phyloP scores from a whole-genome alignment of 2,797 vertebrate genomes.

The Esox lucius region DNA sequence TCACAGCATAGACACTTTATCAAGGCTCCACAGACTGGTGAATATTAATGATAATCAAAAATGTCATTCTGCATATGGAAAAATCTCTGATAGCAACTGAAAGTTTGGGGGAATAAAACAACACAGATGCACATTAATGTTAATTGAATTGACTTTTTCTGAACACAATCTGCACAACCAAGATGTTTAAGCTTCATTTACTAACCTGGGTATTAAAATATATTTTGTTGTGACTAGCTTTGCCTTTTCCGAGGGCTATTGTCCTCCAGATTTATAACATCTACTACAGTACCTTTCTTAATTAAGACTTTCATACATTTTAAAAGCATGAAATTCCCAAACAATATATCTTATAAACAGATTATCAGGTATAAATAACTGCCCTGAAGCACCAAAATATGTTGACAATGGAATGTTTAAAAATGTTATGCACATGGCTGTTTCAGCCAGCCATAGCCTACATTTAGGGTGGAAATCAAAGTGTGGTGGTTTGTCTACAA shows the following conservation, averaged over 20 bases:
- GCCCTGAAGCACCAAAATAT: not conserved
- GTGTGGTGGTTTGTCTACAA: too few relatives aligned
- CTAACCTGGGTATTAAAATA: conserved; percentile 9
- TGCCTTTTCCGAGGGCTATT: not conserved
- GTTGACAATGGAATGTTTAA: not conserved
- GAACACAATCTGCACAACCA: conserved; percentile 12
- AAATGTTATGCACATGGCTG: too few relatives aligned
- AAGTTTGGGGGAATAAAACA: conserved; percentile 10
- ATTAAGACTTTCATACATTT: too few relatives aligned
- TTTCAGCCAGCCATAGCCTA: too few relatives aligned
- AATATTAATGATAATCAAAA: conserved; percentile 13
- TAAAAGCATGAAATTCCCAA: too few relatives aligned
- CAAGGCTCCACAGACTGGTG: conserved; percentile 13
- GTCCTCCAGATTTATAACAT: not conserved
- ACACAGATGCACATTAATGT: conserved; percentile 25
- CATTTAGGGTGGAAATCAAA: too few relatives aligned
- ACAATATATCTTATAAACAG: too few relatives aligned
- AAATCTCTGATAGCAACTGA: conserved; percentile 7
- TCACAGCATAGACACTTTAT: conserved; percentile 20
- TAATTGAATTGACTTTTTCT: conserved; percentile 24
- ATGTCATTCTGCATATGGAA: conserved; percentile 12
- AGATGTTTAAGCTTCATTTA: conserved; percentile 18
- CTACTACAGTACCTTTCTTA: too few relatives aligned
- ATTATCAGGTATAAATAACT: not conserved
- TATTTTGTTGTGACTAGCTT: not conserved